Conservation (phyloP, 1,140 invertebrate species). For the Drosophila burlai region DNA sequence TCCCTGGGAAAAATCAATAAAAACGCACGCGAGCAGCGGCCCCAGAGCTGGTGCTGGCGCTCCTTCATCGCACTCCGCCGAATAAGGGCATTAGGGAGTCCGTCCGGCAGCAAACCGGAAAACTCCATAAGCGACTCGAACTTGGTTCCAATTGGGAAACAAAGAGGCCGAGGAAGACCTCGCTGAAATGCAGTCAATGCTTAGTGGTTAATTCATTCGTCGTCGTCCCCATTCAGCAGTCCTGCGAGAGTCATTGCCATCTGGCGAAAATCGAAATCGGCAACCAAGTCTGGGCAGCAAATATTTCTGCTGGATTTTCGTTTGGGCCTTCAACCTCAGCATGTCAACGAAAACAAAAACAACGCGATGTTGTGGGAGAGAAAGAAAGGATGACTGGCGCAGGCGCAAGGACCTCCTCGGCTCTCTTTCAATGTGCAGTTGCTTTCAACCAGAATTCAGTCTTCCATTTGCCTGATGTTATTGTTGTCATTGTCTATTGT, state of each 20-base stretch:
- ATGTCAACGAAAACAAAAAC: constrained; percentile 36
- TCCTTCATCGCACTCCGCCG: not conserved
- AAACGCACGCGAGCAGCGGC: constrained; percentile 59
- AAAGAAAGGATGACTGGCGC: constrained; percentile 12
- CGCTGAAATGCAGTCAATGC: constrained; percentile 26
- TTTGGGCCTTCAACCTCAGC: constrained; percentile 4
- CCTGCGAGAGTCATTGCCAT: constrained; percentile 48
- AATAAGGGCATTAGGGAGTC: constrained; percentile 1
- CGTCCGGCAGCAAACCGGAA: constrained; percentile 2
- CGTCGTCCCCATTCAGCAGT: not conserved
- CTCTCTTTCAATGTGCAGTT: constrained; percentile 10
- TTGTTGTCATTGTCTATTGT: constrained; percentile 56
- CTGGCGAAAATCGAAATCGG: constrained; percentile 44
- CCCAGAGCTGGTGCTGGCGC: constrained; percentile 6
- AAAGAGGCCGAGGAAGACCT: not conserved
- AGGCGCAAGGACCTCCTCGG: constrained; percentile 22
- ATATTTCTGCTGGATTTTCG: constrained; percentile 27
- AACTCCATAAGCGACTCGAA: constrained; percentile 11
- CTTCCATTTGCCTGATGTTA: constrained; percentile 18
- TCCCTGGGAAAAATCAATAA: constrained; percentile 75
- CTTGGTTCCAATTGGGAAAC: not conserved
- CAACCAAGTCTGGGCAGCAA: constrained; percentile 32
- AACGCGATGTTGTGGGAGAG: constrained; percentile 4
- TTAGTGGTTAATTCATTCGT: not conserved
- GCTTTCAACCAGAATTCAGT: constrained; percentile 15